Base-by-base conservation (phyloP, 2,113 vertebrate genomes). In the Carollia perspicillata region DNA sequence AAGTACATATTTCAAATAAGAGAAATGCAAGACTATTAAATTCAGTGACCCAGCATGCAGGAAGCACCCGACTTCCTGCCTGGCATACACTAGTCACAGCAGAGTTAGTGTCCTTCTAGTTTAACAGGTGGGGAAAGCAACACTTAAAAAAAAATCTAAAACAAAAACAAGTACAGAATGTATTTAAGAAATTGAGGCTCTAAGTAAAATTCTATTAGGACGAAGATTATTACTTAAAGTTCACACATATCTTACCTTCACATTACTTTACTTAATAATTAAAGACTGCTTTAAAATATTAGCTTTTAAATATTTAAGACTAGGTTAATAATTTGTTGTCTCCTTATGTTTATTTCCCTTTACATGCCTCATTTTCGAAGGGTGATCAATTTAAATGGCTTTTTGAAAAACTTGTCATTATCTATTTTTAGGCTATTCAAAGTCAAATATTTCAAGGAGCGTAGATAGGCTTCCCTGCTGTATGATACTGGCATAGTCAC, bases 231-330 rank as follows among this genome's bases (percentile, higher is more conserved):
- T 79, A 83, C 22, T 60, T 92, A n/a, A 79, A 80, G 16, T 55
- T 87, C 33, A 33, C 7, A 18, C 5, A 33, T 28, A 28, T 40
- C 12, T 78, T 77, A 60, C 6, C 13, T 8, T 58, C 30, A 63
- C 40, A 69, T 80, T 60, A 33, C 37, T 90, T 74, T 63, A 55
- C 1, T 95, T 69, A 35, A 30, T 74, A 78, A 90, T 87, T 84
- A 74, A 84, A 87, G 35, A 65, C 17, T 55, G 5, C 37, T 81
- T 89, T 35, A 89, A 80, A 84, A 37, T 53, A 75, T 90, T 84
- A 80, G 33, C 9, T 78, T 20, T 20, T 17, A 47, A 72, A 22
- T 55, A 17, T 65, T 33, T 68, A 75, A 55, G 20, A 35, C 11
- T 2, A 42, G 11, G 0, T 23, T 72, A 80, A 83, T 72, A 55